A percentile compares a stretch with the other conserved stretches of the same genome.
Evolutionary conservation across 2,113 vertebrate species (phyloP).

Genomic region (Cisticola juncidis): DNA sequence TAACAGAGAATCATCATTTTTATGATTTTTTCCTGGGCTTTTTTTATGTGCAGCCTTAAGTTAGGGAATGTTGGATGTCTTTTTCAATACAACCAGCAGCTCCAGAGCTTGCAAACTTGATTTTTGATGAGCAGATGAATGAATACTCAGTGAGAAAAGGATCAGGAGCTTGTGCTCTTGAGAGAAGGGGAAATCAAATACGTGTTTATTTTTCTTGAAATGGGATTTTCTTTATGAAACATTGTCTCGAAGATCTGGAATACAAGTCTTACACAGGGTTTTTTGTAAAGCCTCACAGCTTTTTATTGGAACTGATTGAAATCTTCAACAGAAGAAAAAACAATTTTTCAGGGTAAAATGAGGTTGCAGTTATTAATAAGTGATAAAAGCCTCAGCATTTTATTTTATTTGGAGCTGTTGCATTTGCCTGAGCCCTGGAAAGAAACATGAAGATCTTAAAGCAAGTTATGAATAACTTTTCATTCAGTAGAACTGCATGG

Average conservation of each 20-base stretch:
- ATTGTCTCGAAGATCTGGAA: neutral
- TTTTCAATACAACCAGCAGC: neutral
- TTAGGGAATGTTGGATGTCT: neutral
- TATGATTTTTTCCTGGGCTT: too few relatives aligned
- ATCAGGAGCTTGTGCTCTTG: neutral
- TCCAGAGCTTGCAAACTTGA: neutral
- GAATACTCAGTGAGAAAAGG: neutral
- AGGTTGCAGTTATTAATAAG: neutral
- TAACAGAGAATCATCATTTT: neutral
- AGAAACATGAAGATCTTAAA: conserved; percentile 30
- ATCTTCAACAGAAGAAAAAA: neutral
- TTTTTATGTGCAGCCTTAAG: neutral
- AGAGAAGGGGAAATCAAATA: neutral
- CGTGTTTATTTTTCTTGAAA: neutral
- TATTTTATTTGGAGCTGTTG: neutral
- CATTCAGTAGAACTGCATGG: neutral
- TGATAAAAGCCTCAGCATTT: neutral
- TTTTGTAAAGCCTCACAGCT: neutral
- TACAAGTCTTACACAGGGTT: neutral
- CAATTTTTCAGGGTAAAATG: neutral
- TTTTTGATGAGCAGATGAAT: neutral
- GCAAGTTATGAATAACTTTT: neutral
- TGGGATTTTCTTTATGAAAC: neutral
- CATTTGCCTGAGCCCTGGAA: neutral
- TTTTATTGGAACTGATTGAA: neutral